Conservation (phyloP, 2,797 vertebrate genomes). For the Sebastes iracundus region DNA sequence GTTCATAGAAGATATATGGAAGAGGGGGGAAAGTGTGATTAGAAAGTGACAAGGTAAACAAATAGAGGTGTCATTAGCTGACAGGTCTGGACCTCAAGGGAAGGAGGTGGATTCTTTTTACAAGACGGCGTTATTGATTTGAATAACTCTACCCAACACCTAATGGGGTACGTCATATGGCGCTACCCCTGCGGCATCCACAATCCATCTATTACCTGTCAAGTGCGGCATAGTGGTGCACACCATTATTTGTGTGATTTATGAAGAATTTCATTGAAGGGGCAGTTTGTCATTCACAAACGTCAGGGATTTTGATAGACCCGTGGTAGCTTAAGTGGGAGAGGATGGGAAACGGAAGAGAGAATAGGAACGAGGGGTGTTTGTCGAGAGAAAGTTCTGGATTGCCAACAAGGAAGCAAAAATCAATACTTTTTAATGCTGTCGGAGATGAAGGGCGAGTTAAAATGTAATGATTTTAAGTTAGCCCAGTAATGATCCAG, state of each 20-base stretch:
- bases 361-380: conserved; percentile 21
- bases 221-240: conserved; percentile 57
- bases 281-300: conserved; percentile 82
- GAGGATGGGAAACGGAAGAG: conserved; percentile 28
- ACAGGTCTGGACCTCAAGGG: conserved; percentile 53
- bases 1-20: not conserved
- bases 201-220: conserved; percentile 87
- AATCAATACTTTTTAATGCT: conserved; percentile 78
- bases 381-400: not conserved
- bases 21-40: conserved; percentile 1
- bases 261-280: conserved; percentile 83
- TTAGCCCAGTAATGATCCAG: conserved; percentile 69
- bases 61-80: conserved; percentile 66
- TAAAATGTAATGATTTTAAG: conserved; percentile 84
- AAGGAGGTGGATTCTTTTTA: conserved; percentile 50
- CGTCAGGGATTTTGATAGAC: conserved; percentile 48
- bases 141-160: conserved; percentile 72
- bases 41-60: conserved; percentile 62
- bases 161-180: conserved; percentile 81
- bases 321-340: not conserved
- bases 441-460: conserved; percentile 69
- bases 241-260: conserved; percentile 85
- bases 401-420: not conserved
- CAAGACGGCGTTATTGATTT: conserved; percentile 76
- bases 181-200: conserved; percentile 72